Base-by-base conservation (phyloP, 2,797 vertebrate species). In the Hippopotamyrus pictus region DNA sequence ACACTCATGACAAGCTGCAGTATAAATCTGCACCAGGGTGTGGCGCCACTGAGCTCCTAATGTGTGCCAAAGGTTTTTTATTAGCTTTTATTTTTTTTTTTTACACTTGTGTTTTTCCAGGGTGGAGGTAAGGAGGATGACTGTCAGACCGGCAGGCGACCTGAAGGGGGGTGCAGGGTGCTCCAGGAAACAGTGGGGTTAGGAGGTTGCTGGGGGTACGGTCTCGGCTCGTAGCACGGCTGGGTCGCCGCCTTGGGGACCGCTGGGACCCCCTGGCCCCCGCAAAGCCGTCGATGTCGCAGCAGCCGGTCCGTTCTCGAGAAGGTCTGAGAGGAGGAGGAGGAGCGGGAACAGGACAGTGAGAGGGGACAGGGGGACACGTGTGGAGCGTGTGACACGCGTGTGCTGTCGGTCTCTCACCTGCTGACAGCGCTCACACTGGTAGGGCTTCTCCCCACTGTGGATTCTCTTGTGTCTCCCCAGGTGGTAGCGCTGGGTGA, bases 401-500 rank as follows among this genome's bases (percentile, higher is more conserved):
- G 1, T 3, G 22, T n/a, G 46, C 5, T 76, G 1, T 0, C 3
- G 69, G 25, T 41, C 2, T 91, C 91, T 91, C 91, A 99, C 98
- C 97, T 99, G 98, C 93, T 98, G 96, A 93, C 98, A 99, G 91
- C 97, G 97, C 92, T 99, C 98, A 90, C 98, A 99, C 95, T 99
- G 98, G 93, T 99, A 99, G 0, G 98, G 98, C 92, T 99, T 99
- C 95, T 99, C 98, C n/a, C 98, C 98, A 3, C 98, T 99, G 95
- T 99, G 98, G 1, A 98, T 97, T 22, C 98, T 96, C 94, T 99
- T 99, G 96, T 99, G 98, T 94, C 98, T 96, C 92, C 99, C 98
- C 94, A 99, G 95, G 93, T 99, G 98, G 93, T 99, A 99, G 87
- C 98, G 98, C 95, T 99, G 98, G 94, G 99, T 99, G 94, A 99